Evolutionary conservation across 2,797 vertebrate species (phyloP).

Genomic region (Carduelis carduelis): DNA sequence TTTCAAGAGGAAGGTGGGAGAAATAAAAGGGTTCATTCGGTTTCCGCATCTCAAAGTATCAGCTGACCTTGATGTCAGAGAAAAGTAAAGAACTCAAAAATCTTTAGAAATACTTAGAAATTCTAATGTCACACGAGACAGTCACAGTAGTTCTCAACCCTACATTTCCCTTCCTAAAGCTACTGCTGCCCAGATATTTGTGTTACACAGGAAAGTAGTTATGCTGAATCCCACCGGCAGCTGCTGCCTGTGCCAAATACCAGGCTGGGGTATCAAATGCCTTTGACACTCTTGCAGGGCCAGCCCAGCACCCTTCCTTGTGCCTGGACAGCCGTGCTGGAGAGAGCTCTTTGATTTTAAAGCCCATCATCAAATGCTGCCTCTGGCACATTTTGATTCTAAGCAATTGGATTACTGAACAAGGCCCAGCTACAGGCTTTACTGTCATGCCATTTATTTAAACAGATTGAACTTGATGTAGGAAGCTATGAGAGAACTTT

Average conservation of each 20-base stretch:
- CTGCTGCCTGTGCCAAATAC: not conserved
- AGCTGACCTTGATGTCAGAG: not conserved
- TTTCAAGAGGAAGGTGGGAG: not conserved
- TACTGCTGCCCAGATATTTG: not conserved
- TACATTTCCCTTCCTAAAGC: not conserved
- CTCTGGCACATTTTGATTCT: not conserved
- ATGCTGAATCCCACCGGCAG: not conserved
- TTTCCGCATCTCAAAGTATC: not conserved
- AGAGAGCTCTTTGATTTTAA: constrained; percentile 38
- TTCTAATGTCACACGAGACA: not conserved
- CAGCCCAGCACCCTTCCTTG: not conserved
- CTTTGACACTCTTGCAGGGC: not conserved
- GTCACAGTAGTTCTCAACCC: not conserved
- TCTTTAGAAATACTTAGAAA: not conserved
- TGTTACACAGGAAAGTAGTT: not conserved
- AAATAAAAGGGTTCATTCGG: not conserved
- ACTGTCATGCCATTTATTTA: not conserved
- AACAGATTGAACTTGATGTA: not conserved
- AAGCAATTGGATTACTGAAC: not conserved
- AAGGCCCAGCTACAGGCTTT: not conserved
- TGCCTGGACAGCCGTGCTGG: not conserved
- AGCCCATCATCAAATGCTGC: not conserved
- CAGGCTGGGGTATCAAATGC: not conserved
- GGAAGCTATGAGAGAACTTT: not conserved
- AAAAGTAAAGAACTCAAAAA: not conserved